Conservation (phyloP, 2,888 invertebrate species). For the Yponomeuta malinellus region DNA sequence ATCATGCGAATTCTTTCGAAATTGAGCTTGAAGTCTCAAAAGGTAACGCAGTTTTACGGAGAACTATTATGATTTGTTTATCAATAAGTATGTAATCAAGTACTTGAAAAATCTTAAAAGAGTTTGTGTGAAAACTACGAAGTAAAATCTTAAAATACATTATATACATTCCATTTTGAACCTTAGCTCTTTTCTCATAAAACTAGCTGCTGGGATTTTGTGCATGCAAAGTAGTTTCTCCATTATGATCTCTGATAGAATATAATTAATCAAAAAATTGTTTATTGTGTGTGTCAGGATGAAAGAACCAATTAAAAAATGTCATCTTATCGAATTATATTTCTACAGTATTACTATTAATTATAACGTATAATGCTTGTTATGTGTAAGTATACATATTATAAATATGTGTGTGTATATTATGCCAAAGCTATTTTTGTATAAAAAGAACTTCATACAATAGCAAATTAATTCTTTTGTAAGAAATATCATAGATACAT, state of each 20-base stretch:
- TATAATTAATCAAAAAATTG: background rate
- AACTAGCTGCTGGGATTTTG: background rate
- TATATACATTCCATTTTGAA: background rate
- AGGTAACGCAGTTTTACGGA: too few relatives aligned
- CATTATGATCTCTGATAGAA: background rate
- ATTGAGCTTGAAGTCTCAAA: too few relatives aligned
- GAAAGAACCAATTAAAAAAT: background rate
- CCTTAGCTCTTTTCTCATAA: background rate
- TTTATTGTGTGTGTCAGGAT: background rate
- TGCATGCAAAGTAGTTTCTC: background rate
- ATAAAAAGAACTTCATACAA: slow-evolving; percentile 18
- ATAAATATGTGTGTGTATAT: background rate
- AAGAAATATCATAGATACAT: too few relatives aligned
- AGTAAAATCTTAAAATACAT: background rate
- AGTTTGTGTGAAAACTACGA: background rate
- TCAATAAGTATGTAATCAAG: too few relatives aligned
- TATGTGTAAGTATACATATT: background rate
- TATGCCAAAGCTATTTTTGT: slow-evolving; percentile 20
- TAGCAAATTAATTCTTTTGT: background rate
- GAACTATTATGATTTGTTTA: too few relatives aligned
- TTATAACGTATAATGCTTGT: background rate
- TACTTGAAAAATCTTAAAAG: too few relatives aligned
- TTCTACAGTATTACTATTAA: background rate
- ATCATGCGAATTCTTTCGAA: background rate
- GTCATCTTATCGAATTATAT: background rate